Evolutionary conservation across 2,797 vertebrate genomes (phyloP), one percentile per base, ranked within the genome.

Genomic region (Sebastes kiyomatsui): DNA sequence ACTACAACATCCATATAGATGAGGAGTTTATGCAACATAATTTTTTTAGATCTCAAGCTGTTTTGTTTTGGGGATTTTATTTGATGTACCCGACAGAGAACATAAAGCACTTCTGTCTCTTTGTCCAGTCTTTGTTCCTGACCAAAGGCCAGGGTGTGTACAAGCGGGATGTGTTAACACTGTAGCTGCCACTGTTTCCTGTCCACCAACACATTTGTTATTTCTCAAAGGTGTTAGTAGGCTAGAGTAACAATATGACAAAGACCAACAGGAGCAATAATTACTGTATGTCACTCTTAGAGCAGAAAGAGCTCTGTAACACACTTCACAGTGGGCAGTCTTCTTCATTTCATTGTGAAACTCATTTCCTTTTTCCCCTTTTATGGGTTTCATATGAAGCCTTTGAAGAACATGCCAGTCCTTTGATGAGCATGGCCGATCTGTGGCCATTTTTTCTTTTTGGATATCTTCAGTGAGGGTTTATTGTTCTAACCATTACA

Each of bases 151-250:
- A 70, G 30, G 52, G 28, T 80, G 32, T 85, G 49, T 55, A 64
- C 72, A 83, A 52, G 33, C 10, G 18, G 71, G n/a, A 8, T 10
- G 30, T 67, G 67, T 84, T 84, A 80, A 77, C 73, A 54, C 62
- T 59, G 55, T 69, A 33, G 27, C 64, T 59, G 68, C 62, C 61
- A 76, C 32, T 86, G 62, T 77, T 85, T 84, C 81, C 66, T 82
- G 72, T 69, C 73, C 68, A 73, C 56, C 62, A 75, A 67, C 79
- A 84, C 77, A 67, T 73, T 69, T 82, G 30, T 79, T 91, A 85
- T 86, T 93, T 88, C 86, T 91, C 79, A 73, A 77, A 87, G 78
- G 82, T 82, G 74, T 87, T 83, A 59, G 77, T 68, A 38, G 68
- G 42, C 67, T 58, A 64, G 20, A 78, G 69, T 78, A 86, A 85